phyloP scores from a whole-genome alignment of 2,888 invertebrate species.

The Diarsia mendica region DNA sequence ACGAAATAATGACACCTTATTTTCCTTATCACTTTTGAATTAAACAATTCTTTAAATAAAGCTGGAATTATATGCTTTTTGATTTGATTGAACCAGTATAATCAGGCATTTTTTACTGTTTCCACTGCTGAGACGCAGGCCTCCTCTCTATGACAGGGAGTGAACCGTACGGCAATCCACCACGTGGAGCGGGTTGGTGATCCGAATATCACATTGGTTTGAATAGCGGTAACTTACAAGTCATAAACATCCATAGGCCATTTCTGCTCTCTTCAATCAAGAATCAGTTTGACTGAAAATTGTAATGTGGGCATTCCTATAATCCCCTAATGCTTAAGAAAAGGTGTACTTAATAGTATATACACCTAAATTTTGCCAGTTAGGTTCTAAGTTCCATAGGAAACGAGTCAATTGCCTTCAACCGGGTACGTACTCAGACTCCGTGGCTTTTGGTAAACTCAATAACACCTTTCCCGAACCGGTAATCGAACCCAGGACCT shows the following conservation, averaged over 20 bases:
- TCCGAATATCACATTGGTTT: neutral
- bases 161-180: neutral
- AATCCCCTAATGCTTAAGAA: too few species aligned
- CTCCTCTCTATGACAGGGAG: neutral
- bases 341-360: too few species aligned
- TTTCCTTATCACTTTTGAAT: slow-evolving; percentile 44
- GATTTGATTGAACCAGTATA: neutral
- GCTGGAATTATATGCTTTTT: neutral
- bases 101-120: neutral
- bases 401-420: too few species aligned
- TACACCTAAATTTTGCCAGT: too few species aligned
- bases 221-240: neutral
- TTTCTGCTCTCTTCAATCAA: neutral
- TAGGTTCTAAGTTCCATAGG: too few species aligned
- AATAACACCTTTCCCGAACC: too few species aligned
- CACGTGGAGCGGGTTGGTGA: neutral
- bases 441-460: too few species aligned
- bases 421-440: too few species aligned
- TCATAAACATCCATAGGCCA: neutral
- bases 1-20: slow-evolving; percentile 18
- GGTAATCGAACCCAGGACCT: neutral
- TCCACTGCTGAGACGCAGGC: neutral
- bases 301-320: neutral
- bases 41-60: slow-evolving; percentile 23
- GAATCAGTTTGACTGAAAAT: neutral